A percentile compares a stretch with the other conserved stretches of the same genome.
Evolutionary conservation across 2,113 vertebrate genomes (phyloP).

Genomic region (Pygoscelis antarcticus): DNA sequence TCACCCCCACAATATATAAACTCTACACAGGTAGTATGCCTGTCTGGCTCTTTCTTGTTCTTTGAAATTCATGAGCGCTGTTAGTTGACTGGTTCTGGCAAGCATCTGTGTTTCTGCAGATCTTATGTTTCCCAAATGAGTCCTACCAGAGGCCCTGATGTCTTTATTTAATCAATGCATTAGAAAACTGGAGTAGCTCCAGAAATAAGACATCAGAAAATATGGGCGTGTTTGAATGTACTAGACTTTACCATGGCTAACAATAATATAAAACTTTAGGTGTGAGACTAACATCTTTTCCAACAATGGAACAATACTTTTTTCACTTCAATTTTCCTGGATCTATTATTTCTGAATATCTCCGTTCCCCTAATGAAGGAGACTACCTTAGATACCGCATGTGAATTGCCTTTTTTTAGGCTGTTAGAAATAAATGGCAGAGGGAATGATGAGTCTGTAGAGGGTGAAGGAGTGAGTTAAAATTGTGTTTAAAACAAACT

Average conservation of each 20-base stretch:
- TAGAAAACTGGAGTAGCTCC: not conserved
- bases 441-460: not conserved
- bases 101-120: not conserved
- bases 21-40: not conserved
- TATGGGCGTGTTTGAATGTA: not conserved
- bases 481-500: not conserved
- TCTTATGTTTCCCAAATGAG: not conserved
- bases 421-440: not conserved
- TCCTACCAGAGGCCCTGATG: not conserved
- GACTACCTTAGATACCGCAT: not conserved
- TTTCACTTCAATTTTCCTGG: not conserved
- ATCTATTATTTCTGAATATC: not conserved
- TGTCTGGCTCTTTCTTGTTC: not conserved
- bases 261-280: not conserved
- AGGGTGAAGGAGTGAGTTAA: not conserved
- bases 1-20: not conserved
- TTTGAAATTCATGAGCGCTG: conserved; percentile 15
- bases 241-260: not conserved
- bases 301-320: not conserved
- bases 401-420: not conserved
- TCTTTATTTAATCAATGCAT: conserved; percentile 32
- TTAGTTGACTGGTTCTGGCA: conserved; percentile 24
- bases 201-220: conserved; percentile 25
- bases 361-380: not conserved
- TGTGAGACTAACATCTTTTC: not conserved